phyloP scores from a whole-genome alignment of 2,113 vertebrate genomes.

The Holacanthus passer region DNA sequence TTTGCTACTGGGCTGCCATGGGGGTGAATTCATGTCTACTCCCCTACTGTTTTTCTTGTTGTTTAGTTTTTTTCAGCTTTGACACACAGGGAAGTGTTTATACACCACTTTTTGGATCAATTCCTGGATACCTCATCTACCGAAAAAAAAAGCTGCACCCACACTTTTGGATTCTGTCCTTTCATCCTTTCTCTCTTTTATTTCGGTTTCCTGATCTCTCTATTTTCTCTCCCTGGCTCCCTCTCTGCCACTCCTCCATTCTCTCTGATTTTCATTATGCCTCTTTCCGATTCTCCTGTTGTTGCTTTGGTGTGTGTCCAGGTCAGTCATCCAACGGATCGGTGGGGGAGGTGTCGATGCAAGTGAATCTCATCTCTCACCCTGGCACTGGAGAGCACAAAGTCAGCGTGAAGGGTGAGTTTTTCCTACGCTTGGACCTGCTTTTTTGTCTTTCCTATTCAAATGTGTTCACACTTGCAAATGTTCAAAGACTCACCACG shows the following conservation, averaged over 20 bases:
- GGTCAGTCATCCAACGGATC: constrained; percentile 87
- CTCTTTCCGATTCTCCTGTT: constrained; percentile 61
- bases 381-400: constrained; percentile 97
- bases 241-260: constrained; percentile 30
- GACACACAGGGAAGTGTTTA: constrained; percentile 33
- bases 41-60: constrained; percentile 30
- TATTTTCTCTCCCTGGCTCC: constrained; percentile 19
- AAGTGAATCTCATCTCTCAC: constrained; percentile 92
- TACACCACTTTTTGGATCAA: constrained; percentile 37
- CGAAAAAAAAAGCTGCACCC: constrained; percentile 14
- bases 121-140: constrained; percentile 11
- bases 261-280: constrained; percentile 48
- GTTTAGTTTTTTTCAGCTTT: constrained; percentile 28
- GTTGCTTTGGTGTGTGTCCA: constrained; percentile 72
- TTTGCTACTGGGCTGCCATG: constrained; percentile 23
- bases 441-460: constrained; percentile 26
- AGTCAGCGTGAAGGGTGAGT: constrained; percentile 95
- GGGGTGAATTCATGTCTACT: constrained; percentile 31
- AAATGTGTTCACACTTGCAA: constrained; percentile 35
- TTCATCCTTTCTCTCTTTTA: constrained; percentile 26
- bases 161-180: constrained; percentile 44
- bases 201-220: constrained; percentile 15
- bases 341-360: constrained; percentile 94
- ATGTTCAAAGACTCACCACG: constrained; percentile 24
- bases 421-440: constrained; percentile 19